Evolutionary conservation across 2,888 invertebrate genomes (phyloP).

Genomic region (Ichneumon xanthorius): DNA sequence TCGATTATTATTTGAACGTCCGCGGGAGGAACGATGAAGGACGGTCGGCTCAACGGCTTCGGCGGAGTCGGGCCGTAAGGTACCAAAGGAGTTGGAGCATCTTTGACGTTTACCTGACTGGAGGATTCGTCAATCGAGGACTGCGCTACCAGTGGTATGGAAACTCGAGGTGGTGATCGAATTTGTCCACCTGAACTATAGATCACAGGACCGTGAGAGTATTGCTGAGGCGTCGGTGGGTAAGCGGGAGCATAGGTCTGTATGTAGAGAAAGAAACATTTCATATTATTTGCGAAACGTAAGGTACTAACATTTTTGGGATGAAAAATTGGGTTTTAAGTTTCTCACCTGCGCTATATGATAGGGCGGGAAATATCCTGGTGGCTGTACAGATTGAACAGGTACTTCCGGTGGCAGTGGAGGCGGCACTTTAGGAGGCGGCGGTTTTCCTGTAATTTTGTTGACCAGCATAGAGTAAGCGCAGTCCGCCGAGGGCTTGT

Average conservation of each 20-base stretch:
- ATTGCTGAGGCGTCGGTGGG: conserved; percentile 80
- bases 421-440: conserved; percentile 77
- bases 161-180: conserved; percentile 70
- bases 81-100: conserved; percentile 77
- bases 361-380: conserved; percentile 78
- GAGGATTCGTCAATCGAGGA: conserved; percentile 63
- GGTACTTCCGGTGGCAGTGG: conserved; percentile 72
- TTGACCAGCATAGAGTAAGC: conserved; percentile 95
- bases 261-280: conserved; percentile 26
- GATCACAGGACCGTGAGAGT: conserved; percentile 82
- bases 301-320: background rate
- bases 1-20: conserved; percentile 95
- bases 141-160: conserved; percentile 47
- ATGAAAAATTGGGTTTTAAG: background rate
- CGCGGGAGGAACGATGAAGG: conserved; percentile 90
- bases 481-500: conserved; percentile 94
- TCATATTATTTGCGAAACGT: background rate
- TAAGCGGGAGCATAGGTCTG: conserved; percentile 78
- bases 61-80: conserved; percentile 81
- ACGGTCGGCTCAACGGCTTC: conserved; percentile 84
- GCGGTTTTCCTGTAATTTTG: conserved; percentile 91
- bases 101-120: conserved; percentile 69
- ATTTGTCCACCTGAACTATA: conserved; percentile 80
- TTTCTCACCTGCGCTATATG: conserved; percentile 75
- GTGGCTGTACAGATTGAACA: conserved; percentile 73